Conservation (phyloP, 2,797 vertebrate genomes). For the Helarctos malayanus region DNA sequence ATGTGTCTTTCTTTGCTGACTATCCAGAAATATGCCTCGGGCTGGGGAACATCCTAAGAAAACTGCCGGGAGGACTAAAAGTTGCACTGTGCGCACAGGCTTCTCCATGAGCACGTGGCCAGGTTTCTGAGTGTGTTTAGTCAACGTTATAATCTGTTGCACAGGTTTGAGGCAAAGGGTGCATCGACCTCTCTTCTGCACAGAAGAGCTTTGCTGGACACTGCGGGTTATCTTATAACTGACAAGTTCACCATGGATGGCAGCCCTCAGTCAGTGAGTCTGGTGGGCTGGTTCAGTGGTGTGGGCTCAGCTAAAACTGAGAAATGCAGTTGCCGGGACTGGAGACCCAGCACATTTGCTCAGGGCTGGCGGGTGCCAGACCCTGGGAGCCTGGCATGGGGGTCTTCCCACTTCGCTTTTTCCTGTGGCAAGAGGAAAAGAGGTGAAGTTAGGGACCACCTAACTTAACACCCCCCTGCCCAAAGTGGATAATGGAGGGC, state of each 20-base stretch:
- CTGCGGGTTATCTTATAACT: too few species aligned
- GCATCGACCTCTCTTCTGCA: not conserved
- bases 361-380: not conserved
- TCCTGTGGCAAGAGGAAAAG: not conserved
- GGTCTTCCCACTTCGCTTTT: not conserved
- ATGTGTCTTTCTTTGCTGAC: not conserved
- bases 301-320: not conserved
- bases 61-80: not conserved
- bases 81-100: fast-evolving
- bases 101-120: not conserved
- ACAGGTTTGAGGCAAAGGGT: not conserved
- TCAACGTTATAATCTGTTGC: not conserved
- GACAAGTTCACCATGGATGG: not conserved
- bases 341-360: not conserved
- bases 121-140: not conserved
- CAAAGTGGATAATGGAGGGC: not conserved
- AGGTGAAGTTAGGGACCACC: not conserved
- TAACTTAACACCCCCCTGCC: not conserved
- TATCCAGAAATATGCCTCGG: not conserved
- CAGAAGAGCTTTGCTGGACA: not conserved
- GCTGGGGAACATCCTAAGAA: not conserved
- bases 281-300: not conserved
- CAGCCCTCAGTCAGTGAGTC: not conserved
- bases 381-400: not conserved
- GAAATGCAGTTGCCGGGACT: not conserved